A percentile compares a stretch with the other conserved stretches of the same genome.
These are phyloP conservation scores for Bubo bubo DNA, from an alignment of 2,113 vertebrate genomes.

Conservation along the genomic window DNA sequence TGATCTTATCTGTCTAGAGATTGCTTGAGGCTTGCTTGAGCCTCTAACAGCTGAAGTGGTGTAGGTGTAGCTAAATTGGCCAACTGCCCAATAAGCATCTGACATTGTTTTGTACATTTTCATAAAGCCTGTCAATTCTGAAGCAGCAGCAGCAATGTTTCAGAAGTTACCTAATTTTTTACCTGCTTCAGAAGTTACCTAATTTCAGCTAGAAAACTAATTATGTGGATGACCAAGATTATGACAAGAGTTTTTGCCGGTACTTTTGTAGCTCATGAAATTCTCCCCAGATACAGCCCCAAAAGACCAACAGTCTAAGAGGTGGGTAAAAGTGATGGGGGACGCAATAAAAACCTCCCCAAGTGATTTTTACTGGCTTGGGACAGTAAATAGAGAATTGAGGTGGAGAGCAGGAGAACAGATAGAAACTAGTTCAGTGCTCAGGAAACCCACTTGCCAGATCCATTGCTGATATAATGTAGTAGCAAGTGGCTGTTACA, in stretches of 20 bases:
- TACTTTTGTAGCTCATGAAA: background rate
- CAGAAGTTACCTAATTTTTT: background rate
- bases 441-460: background rate
- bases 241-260: rapidly evolving
- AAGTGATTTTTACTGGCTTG: background rate
- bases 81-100: slow-evolving; percentile 5
- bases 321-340: background rate
- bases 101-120: background rate
- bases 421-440: background rate
- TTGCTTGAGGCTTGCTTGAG: slow-evolving; percentile 51
- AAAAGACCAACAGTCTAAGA: background rate
- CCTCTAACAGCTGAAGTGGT: slow-evolving; percentile 27
- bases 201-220: background rate
- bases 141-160: background rate
- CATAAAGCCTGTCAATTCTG: background rate
- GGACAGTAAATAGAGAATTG: background rate
- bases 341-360: background rate
- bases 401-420: background rate
- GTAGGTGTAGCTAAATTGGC: slow-evolving; percentile 55
- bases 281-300: background rate
- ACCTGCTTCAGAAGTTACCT: background rate
- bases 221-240: background rate
- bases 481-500: background rate
- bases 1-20: slow-evolving; percentile 61
- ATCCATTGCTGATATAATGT: background rate